These are phyloP conservation scores for Sinentomon sp. DNA, from an alignment of 2,888 invertebrate species.

Conservation along the genomic window DNA sequence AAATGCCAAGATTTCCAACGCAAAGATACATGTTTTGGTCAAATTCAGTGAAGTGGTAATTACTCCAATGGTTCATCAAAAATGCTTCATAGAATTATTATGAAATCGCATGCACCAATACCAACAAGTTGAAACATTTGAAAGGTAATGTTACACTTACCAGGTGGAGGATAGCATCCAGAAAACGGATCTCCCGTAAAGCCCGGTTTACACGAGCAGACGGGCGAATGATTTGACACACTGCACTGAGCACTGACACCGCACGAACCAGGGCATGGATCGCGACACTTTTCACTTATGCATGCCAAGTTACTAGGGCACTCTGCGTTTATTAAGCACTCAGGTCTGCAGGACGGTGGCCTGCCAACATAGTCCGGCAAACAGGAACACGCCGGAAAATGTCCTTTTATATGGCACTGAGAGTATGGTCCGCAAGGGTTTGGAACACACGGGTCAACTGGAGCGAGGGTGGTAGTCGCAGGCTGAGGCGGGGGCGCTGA, in stretches of 20 bases:
- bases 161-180: slow-evolving; percentile 15
- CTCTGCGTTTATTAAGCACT: slow-evolving; percentile 30
- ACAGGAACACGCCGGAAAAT: slow-evolving; percentile 21
- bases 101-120: no score
- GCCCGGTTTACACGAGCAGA: slow-evolving; percentile 14
- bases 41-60: no score
- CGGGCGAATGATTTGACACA: slow-evolving; percentile 18
- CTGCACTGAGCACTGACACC: slow-evolving; percentile 18
- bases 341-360: slow-evolving; percentile 29
- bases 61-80: no score
- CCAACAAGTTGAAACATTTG: no score
- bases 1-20: no score
- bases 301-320: slow-evolving; percentile 11
- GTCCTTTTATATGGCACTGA: slow-evolving; percentile 46
- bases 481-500: no score
- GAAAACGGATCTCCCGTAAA: slow-evolving; percentile 16
- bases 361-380: slow-evolving; percentile 17
- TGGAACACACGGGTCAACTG: slow-evolving; percentile 44
- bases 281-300: slow-evolving; percentile 37
- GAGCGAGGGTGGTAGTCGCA: no score
- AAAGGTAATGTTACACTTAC: no score
- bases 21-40: no score
- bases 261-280: slow-evolving; percentile 31
- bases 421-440: slow-evolving; percentile 51
- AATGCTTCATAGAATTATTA: no score